Conservation (phyloP, 1,140 invertebrate genomes). For the Aphelenchoides fujianensis region DNA sequence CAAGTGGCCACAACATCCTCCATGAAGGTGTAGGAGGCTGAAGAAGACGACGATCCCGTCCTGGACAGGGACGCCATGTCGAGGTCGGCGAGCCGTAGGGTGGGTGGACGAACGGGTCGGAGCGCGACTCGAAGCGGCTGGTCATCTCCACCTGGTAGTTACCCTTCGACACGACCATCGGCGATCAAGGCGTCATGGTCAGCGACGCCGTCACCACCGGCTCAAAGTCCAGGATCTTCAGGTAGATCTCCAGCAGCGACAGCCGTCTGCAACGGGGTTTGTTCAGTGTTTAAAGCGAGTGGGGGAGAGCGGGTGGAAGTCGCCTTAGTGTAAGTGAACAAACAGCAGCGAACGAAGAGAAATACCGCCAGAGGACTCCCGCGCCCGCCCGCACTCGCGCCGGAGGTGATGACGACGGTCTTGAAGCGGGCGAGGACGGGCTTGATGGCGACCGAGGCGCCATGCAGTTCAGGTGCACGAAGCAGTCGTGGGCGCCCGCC, state of each 20-base stretch:
- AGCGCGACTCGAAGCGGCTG: conserved; percentile 91
- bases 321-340: too few relatives aligned
- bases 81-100: conserved; percentile 93
- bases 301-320: not conserved
- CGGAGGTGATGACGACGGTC: conserved; percentile 94
- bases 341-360: not conserved
- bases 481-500: conserved; percentile 91
- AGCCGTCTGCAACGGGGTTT: conserved; percentile 78
- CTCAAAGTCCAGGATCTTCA: conserved; percentile 95
- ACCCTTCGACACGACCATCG: conserved; percentile 86
- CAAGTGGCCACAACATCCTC: conserved; percentile 93
- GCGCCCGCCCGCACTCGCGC: too few relatives aligned
- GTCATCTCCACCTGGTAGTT: conserved; percentile 70
- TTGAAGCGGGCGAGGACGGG: conserved; percentile 95
- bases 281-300: too few relatives aligned
- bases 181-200: conserved; percentile 93
- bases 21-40: conserved; percentile 86
- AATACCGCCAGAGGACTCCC: too few relatives aligned
- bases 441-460: conserved; percentile 95
- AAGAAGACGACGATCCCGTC: conserved; percentile 98
- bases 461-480: conserved; percentile 84
- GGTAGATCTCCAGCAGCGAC: conserved; percentile 98
- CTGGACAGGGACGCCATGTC: conserved; percentile 84
- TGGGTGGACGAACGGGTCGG: conserved; percentile 88
- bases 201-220: conserved; percentile 94